These are phyloP conservation scores for Hemibagrus wyckioides DNA, from an alignment of 2,113 vertebrate species.

Conservation along the genomic window DNA sequence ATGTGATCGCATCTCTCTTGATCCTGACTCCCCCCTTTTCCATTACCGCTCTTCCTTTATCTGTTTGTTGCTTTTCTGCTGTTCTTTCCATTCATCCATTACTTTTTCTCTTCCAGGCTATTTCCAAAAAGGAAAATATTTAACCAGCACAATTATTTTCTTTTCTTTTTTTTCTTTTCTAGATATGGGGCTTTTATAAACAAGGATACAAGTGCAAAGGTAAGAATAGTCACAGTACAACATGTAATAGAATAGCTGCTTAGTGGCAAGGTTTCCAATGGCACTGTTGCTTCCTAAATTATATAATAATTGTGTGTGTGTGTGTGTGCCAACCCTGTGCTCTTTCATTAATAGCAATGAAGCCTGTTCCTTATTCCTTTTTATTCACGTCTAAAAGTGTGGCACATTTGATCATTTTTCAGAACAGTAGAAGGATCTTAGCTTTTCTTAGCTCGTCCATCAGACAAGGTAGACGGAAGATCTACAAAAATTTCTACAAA, in stretches of 20 bases:
- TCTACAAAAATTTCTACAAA: too few species aligned
- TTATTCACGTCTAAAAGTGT: not conserved
- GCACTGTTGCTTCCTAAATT: not conserved
- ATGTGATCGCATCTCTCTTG: slow-evolving; percentile 59
- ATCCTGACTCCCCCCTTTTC: slow-evolving; percentile 51
- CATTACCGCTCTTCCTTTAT: slow-evolving; percentile 23
- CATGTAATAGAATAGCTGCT: not conserved
- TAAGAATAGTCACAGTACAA: slow-evolving; percentile 62
- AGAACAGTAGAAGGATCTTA: not conserved
- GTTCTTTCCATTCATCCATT: slow-evolving; percentile 10
- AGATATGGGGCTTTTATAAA: slow-evolving; percentile 91
- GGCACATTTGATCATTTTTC: not conserved
- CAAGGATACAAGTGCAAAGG: slow-evolving; percentile 91
- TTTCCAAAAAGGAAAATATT: not conserved
- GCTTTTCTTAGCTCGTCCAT: not conserved
- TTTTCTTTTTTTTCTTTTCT: slow-evolving; percentile 33
- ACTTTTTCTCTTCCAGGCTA: not conserved
- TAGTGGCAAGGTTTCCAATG: not conserved
- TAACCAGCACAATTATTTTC: not conserved
- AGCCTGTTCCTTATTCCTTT: not conserved
- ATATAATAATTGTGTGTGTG: not conserved
- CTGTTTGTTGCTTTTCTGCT: slow-evolving; percentile 5
- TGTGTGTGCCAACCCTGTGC: not conserved
- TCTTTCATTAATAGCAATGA: slow-evolving; percentile 12
- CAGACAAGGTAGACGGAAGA: not conserved